Percentiles rank a stretch among this genome's conserved stretches.
Conservation (phyloP, 2,113 vertebrate genomes). For the Bufo bufo region DNA sequence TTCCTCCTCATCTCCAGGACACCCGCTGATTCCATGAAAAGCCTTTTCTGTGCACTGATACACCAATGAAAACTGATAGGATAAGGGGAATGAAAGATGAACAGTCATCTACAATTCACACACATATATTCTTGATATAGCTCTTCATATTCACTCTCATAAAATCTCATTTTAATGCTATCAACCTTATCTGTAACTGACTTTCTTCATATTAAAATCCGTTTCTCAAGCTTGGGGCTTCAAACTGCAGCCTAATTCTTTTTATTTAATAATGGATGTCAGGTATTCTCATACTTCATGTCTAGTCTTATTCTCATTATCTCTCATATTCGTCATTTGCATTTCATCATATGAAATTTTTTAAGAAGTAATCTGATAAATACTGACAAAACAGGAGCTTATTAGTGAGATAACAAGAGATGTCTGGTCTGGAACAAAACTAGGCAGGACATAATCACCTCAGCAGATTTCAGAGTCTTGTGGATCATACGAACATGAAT, state of each 20-base stretch:
- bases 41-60: conserved; percentile 34
- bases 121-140: conserved; percentile 16
- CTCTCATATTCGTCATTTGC: conserved; percentile 9
- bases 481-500: neutral
- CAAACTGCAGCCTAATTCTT: neutral
- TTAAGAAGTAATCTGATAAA: conserved; percentile 23
- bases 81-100: conserved; percentile 29
- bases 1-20: conserved; percentile 9
- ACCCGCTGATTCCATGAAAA: conserved; percentile 46
- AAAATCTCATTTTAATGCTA: neutral
- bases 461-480: neutral
- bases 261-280: conserved; percentile 38
- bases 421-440: neutral
- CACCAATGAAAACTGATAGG: conserved; percentile 31
- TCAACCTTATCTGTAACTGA: neutral
- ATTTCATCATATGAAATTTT: conserved; percentile 29
- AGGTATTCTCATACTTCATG: neutral
- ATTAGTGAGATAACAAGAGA: conserved; percentile 2
- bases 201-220: conserved; percentile 13
- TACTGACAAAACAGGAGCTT: conserved; percentile 1
- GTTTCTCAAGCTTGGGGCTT: neutral
- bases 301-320: conserved; percentile 18
- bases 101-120: conserved; percentile 1
- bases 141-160: neutral
- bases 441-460: neutral